Evolutionary conservation across 2,888 invertebrate species (phyloP).

Genomic region (Sisyra nigra): DNA sequence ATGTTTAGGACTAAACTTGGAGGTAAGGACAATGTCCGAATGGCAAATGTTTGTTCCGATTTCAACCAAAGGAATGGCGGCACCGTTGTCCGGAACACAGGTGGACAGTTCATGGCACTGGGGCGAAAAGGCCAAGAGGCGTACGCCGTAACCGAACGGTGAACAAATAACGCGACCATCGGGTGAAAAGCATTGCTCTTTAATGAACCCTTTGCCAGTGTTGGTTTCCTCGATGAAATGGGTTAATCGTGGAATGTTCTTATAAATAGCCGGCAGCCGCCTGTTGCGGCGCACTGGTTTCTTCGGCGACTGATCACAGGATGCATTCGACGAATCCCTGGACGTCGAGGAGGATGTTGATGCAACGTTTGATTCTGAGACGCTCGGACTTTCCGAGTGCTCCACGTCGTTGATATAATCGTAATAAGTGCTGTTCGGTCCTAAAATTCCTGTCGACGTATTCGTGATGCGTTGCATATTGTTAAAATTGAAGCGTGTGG

Average conservation of each 20-base stretch:
- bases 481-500: slow-evolving; percentile 6
- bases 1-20: slow-evolving; percentile 78
- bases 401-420: slow-evolving; percentile 13
- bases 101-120: slow-evolving; percentile 64
- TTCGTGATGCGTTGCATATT: slow-evolving; percentile 8
- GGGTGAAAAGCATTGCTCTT: slow-evolving; percentile 79
- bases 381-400: background rate
- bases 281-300: slow-evolving; percentile 7
- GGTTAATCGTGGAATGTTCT: slow-evolving; percentile 62
- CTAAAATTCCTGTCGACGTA: slow-evolving; percentile 6
- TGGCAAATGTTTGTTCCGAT: slow-evolving; percentile 59
- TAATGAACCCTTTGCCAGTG: slow-evolving; percentile 81
- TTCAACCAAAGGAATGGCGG: slow-evolving; percentile 38
- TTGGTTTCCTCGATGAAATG: slow-evolving; percentile 77
- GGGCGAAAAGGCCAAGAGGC: slow-evolving; percentile 66
- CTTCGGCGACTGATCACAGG: background rate
- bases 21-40: slow-evolving; percentile 70
- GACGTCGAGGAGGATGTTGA: slow-evolving; percentile 10
- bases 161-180: slow-evolving; percentile 85
- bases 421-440: slow-evolving; percentile 3
- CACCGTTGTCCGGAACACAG: slow-evolving; percentile 35
- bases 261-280: slow-evolving; percentile 33
- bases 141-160: slow-evolving; percentile 72
- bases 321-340: slow-evolving; percentile 1
- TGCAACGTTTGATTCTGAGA: too few relatives aligned